phyloP scores from a whole-genome alignment of 2,888 invertebrate species.

The Caenorhabditis sp. region DNA sequence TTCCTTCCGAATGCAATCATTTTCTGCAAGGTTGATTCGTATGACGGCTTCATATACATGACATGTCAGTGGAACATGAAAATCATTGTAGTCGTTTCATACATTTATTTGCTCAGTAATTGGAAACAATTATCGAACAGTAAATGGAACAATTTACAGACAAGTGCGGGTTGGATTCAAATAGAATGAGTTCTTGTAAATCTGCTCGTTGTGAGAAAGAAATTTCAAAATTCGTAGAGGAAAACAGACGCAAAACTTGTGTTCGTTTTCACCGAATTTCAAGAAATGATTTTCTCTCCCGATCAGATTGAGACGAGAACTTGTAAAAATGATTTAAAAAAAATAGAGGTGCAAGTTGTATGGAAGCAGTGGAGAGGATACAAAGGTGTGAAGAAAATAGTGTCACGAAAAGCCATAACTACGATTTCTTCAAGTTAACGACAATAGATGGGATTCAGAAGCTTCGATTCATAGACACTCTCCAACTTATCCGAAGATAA shows the following conservation, averaged over 20 bases:
- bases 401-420: neutral
- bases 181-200: neutral
- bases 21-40: neutral
- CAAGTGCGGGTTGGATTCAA: neutral
- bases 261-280: too few species aligned
- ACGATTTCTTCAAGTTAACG: neutral
- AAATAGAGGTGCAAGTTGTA: neutral
- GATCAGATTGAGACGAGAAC: too few species aligned
- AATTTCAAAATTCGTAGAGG: too few species aligned
- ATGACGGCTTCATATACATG: too few species aligned
- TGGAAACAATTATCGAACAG: neutral
- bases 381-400: neutral
- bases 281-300: too few species aligned
- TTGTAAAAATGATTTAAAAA: neutral
- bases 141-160: neutral
- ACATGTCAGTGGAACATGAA: too few species aligned
- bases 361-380: neutral
- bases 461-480: too few species aligned
- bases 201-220: too few species aligned
- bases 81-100: neutral
- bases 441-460: too few species aligned
- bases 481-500: too few species aligned
- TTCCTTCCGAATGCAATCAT: conserved; percentile 53
- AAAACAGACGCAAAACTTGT: too few species aligned
- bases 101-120: neutral